Evolutionary conservation across 2,888 invertebrate genomes (phyloP).

Genomic region (Neoaliturus tenellus): DNA sequence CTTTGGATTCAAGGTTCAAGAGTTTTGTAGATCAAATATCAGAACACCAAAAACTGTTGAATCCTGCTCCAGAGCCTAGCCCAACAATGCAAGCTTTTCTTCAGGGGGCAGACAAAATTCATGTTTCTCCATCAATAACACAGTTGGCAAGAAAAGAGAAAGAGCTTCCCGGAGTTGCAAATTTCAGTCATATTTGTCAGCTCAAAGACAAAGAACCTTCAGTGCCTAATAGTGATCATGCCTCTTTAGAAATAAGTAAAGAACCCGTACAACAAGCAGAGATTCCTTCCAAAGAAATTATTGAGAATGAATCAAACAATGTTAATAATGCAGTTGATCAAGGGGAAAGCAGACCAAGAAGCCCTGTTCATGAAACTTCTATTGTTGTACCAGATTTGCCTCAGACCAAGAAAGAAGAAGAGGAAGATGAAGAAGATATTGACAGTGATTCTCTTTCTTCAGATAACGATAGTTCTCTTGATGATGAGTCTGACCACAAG

Average conservation of each 20-base stretch:
- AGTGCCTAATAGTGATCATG: constrained; percentile 17
- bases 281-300: constrained; percentile 41
- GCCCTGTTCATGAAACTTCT: constrained; percentile 80
- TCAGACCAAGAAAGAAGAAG: constrained; percentile 70
- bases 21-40: constrained; percentile 91
- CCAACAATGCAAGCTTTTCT: constrained; percentile 83
- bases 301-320: constrained; percentile 40
- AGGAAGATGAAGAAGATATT: constrained; percentile 62
- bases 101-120: constrained; percentile 72
- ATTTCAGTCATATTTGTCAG: constrained; percentile 69
- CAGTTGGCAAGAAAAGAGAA: constrained; percentile 55
- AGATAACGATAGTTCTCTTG: constrained; percentile 71
- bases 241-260: background rate
- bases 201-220: constrained; percentile 61
- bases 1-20: constrained; percentile 89
- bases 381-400: constrained; percentile 80
- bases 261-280: background rate
- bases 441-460: constrained; percentile 68
- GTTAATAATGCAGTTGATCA: constrained; percentile 61
- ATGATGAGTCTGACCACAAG: constrained; percentile 55
- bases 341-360: constrained; percentile 73
- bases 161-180: constrained; percentile 64
- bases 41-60: constrained; percentile 90
- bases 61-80: constrained; percentile 84
- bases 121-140: constrained; percentile 63